phyloP scores from a whole-genome alignment of 2,888 invertebrate species.

The Allygus modestus region DNA sequence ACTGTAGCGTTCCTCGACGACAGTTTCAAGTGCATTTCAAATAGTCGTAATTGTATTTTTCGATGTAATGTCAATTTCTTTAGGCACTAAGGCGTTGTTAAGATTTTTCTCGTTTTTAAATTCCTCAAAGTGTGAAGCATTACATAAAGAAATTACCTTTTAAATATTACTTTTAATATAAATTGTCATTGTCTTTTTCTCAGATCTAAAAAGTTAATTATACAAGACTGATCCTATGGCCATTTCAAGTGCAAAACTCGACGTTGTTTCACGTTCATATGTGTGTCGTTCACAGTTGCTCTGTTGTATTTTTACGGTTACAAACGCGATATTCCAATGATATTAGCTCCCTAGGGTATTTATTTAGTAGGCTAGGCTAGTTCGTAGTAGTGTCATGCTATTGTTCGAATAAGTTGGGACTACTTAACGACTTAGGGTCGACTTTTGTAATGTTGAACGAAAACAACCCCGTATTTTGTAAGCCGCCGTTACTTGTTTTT shows the following conservation, averaged over 20 bases:
- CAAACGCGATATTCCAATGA: slow-evolving; percentile 44
- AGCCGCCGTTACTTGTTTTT: slow-evolving; percentile 30
- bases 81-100: background rate
- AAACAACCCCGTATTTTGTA: slow-evolving; percentile 48
- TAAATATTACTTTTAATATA: background rate
- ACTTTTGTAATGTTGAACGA: slow-evolving; percentile 48
- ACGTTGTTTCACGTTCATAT: background rate
- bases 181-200: background rate
- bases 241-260: background rate
- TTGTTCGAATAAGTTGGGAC: slow-evolving; percentile 26
- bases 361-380: slow-evolving; percentile 51
- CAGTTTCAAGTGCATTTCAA: background rate
- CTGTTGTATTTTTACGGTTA: slow-evolving; percentile 28
- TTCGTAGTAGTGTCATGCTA: slow-evolving; percentile 23
- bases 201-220: background rate
- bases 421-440: slow-evolving; percentile 41
- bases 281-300: slow-evolving; percentile 4
- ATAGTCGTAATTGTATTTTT: background rate
- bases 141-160: background rate
- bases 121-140: background rate
- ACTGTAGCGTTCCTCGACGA: background rate
- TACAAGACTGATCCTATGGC: slow-evolving; percentile 4
- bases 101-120: background rate
- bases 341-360: slow-evolving; percentile 50
- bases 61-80: background rate